Conservation (phyloP, 37 sponge, comb jelly and placozoan genomes). For the Spongilla lacustris region DNA sequence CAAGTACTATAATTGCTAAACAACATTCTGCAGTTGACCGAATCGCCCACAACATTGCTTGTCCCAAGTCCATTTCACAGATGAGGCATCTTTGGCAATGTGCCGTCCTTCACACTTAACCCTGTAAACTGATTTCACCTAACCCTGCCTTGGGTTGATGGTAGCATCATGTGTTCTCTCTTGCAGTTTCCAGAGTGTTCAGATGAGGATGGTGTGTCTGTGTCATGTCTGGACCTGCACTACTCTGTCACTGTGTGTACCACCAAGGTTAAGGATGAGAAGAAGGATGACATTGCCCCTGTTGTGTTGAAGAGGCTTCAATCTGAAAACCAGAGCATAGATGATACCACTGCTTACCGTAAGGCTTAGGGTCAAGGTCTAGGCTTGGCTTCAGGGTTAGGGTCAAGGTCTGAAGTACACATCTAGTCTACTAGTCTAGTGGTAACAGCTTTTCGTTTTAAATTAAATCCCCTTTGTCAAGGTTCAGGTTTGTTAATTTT, state of each 20-base stretch:
- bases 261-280: constrained; percentile 25
- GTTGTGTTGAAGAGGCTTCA: not conserved
- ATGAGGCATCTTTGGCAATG: no score
- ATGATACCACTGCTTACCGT: not conserved
- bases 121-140: not conserved
- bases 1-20: no score
- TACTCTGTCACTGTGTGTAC: constrained; percentile 28
- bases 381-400: not conserved
- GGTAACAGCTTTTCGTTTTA: no score
- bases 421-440: no score
- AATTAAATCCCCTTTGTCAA: no score
- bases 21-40: no score
- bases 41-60: no score
- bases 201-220: constrained; percentile 40
- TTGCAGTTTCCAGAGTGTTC: constrained; percentile 47
- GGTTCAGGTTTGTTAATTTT: no score
- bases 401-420: no score
- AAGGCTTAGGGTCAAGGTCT: not conserved
- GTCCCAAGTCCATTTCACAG: no score
- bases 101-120: no score
- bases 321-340: not conserved
- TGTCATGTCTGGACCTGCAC: constrained; percentile 55
- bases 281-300: not conserved
- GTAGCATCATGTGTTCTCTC: not conserved
- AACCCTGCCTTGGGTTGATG: no score